Conservation (phyloP, 2,888 invertebrate genomes). For the Cyclophora albipunctata region DNA sequence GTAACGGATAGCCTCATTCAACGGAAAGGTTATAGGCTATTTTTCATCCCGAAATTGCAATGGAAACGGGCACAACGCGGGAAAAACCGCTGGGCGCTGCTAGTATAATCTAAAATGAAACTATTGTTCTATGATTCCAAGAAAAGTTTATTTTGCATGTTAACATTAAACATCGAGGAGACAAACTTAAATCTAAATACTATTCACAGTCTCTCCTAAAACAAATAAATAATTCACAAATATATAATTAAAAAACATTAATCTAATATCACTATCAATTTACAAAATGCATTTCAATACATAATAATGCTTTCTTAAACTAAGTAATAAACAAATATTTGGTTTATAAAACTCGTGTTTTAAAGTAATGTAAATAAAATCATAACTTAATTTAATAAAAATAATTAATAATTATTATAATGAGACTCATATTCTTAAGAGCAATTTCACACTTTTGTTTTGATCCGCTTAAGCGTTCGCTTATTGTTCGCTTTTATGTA, state of each 20-base stretch:
- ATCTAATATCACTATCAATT: conserved; percentile 69
- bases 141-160: conserved; percentile 64
- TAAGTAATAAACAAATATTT: conserved; percentile 33
- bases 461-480: too few species aligned
- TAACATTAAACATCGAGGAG: conserved; percentile 67
- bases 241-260: conserved; percentile 58
- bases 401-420: neutral
- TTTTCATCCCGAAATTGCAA: too few species aligned
- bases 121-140: conserved; percentile 24
- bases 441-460: too few species aligned
- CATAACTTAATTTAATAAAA: neutral
- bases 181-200: conserved; percentile 53
- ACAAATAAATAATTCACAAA: conserved; percentile 67
- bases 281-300: conserved; percentile 42
- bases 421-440: too few species aligned
- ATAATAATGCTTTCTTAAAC: conserved; percentile 21
- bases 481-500: too few species aligned
- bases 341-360: conserved; percentile 19
- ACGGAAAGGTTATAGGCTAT: too few species aligned
- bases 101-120: too few species aligned
- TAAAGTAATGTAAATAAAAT: too few species aligned
- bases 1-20: too few species aligned
- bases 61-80: too few species aligned
- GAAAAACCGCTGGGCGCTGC: too few species aligned
- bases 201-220: conserved; percentile 52